Evolutionary conservation across 2,113 vertebrate genomes (phyloP).

Genomic region (Galeopterus variegatus): DNA sequence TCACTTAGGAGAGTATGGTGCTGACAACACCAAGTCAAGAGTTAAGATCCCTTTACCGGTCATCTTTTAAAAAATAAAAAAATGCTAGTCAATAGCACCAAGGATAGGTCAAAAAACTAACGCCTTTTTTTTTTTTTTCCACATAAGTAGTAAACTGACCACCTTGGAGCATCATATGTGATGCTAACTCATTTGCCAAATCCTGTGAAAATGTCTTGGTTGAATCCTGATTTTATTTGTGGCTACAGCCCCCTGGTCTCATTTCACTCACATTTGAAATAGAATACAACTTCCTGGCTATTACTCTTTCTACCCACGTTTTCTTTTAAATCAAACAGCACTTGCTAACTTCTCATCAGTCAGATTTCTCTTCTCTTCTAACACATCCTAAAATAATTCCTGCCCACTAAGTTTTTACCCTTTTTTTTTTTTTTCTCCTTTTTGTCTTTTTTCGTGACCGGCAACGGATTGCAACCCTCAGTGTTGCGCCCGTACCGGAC

Average conservation of each 20-base stretch:
- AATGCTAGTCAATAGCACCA: background rate
- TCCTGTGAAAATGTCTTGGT: background rate
- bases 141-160: background rate
- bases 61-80: too few relatives aligned
- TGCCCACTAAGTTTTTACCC: background rate
- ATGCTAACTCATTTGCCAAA: background rate
- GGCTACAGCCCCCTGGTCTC: background rate
- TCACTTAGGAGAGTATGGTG: too few relatives aligned
- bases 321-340: background rate
- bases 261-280: background rate
- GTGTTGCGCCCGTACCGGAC: too few relatives aligned
- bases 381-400: background rate
- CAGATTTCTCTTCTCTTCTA: background rate
- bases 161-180: rapidly evolving
- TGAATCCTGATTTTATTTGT: background rate
- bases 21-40: too few relatives aligned
- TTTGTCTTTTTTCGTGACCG: too few relatives aligned
- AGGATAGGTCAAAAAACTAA: background rate
- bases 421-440: background rate
- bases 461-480: too few relatives aligned
- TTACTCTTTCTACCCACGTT: background rate
- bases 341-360: background rate
- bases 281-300: background rate
- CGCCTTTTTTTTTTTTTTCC: background rate
- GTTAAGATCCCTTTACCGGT: too few relatives aligned